These are phyloP conservation scores for Ooceraea biroi DNA, from an alignment of 1,140 invertebrate genomes.

Conservation along the genomic window DNA sequence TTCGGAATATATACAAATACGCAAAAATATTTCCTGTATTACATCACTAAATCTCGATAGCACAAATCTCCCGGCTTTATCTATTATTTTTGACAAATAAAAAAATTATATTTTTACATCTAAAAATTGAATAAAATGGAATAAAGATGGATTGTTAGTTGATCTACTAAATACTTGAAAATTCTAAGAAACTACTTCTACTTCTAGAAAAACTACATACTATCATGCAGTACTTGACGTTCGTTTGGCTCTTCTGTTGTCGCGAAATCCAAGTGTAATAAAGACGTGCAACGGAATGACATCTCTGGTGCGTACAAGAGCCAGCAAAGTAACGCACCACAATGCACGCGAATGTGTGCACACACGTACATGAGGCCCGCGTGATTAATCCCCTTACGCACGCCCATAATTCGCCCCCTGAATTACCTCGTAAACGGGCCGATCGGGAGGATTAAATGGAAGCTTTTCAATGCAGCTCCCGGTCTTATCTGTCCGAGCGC, in stretches of 20 bases:
- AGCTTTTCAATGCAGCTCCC: conserved; percentile 71
- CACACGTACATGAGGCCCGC: conserved; percentile 11
- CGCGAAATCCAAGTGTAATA: background rate
- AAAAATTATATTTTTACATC: too few relatives aligned
- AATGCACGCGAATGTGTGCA: conserved; percentile 25
- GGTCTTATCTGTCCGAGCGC: conserved; percentile 69
- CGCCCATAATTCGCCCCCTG: conserved; percentile 74
- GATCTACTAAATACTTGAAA: too few relatives aligned
- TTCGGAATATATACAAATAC: background rate
- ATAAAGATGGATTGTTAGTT: too few relatives aligned
- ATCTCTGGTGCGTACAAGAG: background rate
- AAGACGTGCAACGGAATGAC: background rate
- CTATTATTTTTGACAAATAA: background rate
- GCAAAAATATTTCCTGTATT: background rate
- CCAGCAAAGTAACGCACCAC: conserved; percentile 25
- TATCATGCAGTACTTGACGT: background rate
- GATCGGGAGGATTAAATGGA: conserved; percentile 66
- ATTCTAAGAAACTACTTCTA: too few relatives aligned
- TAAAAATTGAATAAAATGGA: too few relatives aligned
- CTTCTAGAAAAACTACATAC: too few relatives aligned
- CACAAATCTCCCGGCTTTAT: background rate
- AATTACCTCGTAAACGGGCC: conserved; percentile 69
- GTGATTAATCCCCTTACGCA: conserved; percentile 70
- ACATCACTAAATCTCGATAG: background rate
- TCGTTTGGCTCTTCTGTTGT: background rate